Conservation (phyloP, 1,140 invertebrate genomes). For the Bombus difficillimus region DNA sequence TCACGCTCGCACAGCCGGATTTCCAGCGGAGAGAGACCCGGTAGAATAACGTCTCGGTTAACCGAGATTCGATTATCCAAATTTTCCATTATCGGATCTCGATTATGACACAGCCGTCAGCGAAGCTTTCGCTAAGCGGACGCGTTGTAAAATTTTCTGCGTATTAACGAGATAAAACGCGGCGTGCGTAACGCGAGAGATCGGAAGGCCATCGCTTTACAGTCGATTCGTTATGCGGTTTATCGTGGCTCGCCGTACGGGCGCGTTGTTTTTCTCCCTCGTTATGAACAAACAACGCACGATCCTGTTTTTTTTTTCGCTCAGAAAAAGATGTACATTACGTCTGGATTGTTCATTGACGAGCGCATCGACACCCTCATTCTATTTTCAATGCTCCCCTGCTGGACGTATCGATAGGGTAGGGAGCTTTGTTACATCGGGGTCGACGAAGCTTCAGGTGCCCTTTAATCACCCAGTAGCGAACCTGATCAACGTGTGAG, state of each 20-base stretch:
- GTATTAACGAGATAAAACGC: not conserved
- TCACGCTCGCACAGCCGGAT: not conserved
- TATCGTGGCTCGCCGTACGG: not conserved
- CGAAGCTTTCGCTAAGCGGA: not conserved
- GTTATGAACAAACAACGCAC: not conserved
- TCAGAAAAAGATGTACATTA: not conserved
- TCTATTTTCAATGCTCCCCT: constrained; percentile 27
- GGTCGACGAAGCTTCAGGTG: not conserved
- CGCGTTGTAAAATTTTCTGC: constrained; percentile 1
- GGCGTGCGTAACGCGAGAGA: not conserved
- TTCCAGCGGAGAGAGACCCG: not conserved
- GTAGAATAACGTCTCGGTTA: constrained; percentile 20
- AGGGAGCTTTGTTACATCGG: constrained; percentile 8
- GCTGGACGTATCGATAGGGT: not conserved
- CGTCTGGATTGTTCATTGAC: constrained; percentile 1
- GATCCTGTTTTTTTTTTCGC: not conserved
- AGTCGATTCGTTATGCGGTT: not conserved
- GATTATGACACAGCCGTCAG: constrained; percentile 16
- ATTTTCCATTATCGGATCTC: constrained; percentile 31
- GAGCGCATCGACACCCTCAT: constrained; percentile 12
- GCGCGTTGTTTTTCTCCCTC: not conserved
- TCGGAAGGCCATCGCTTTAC: not conserved
- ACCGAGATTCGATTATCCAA: constrained; percentile 13
- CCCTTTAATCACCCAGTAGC: constrained; percentile 17
- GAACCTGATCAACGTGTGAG: too few species aligned